Percentiles rank a stretch among this genome's conserved stretches.
Evolutionary conservation across 2,113 vertebrate genomes (phyloP).

Genomic region (Petrocephalus microphthalmus): DNA sequence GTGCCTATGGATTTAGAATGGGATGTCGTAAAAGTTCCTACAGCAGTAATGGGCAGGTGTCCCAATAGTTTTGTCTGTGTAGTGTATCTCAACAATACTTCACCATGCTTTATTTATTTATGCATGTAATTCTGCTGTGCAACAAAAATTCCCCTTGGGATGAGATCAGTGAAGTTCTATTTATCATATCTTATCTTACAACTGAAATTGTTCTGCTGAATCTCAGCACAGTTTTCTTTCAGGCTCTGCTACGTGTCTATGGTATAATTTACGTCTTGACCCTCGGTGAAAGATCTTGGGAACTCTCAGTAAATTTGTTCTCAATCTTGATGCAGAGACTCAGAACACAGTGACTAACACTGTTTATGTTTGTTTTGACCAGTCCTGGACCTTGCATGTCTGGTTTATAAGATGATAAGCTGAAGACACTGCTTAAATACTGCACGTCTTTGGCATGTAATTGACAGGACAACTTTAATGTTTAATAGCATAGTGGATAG

Average conservation of each 20-base stretch:
- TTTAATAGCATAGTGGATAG: neutral
- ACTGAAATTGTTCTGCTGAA: neutral
- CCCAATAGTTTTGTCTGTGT: neutral
- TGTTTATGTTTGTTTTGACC: constrained; percentile 28
- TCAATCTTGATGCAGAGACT: neutral
- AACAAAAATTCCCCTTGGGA: neutral
- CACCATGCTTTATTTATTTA: neutral
- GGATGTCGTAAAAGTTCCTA: neutral
- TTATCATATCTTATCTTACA: neutral
- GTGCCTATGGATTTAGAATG: neutral
- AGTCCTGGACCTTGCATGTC: neutral
- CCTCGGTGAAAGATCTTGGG: constrained; percentile 40
- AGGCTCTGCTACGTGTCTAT: constrained; percentile 19
- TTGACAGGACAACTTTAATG: neutral
- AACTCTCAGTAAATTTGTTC: constrained; percentile 32
- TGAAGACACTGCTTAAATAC: neutral
- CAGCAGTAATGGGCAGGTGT: neutral
- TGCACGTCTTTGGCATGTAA: neutral
- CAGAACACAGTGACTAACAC: constrained; percentile 23
- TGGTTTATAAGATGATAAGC: neutral
- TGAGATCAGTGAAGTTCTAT: neutral
- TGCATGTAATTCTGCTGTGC: neutral
- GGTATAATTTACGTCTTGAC: constrained; percentile 33
- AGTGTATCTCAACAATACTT: neutral
- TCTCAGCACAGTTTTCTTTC: constrained; percentile 18